Evolutionary conservation across 30 jellyfish, hydroid and myxozoan species (phyloP), one percentile per base, ranked within the genome.

Genomic region (Nemopilema nomurai): DNA sequence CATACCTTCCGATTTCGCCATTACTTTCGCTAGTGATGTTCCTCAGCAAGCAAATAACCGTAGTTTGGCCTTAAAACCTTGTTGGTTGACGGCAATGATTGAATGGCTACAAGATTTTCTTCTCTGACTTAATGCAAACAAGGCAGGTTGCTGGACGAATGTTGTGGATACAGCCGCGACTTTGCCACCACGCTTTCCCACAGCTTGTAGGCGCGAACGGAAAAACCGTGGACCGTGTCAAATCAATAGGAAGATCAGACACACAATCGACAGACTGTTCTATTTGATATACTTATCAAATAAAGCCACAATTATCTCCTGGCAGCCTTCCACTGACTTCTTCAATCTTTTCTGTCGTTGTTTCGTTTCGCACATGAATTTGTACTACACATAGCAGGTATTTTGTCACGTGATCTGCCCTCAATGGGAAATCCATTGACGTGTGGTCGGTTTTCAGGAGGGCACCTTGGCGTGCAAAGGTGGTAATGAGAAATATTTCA

Each of bases 1-100:
- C 70, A 31, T 8, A 77, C 87, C 87, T 77, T 57, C 78, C 8
- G 87, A 16, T 53, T 62, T 77, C 49, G 87, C 87, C 87, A 77
- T 77, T n/a, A 53, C 49, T 31, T 17, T 24, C 21, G 70, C 3
- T 17, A 1, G 77, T 67, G n/a, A 67, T 8, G 4, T 13, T 13
- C 13, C 13, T 41, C 9, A 41, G 13, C 9, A 6, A 41, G 57
- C 57, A 41, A 41, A 21, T 28, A 66, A 66, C 27, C 76, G 6
- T 19, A 67, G 29, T 23, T 28, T 23, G 23, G 27, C 76, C 20
- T 20, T 19, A 30, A 67, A 23, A 18, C 30, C 76, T 23, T 21
- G 17, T 4, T n/a, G 17, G 19, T 25, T 23, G 51, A 7, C 13
- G 0, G 13, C 19, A 16, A 28, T 25, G 87, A 49, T 51, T 62